Base-by-base conservation (phyloP, 1,140 invertebrate genomes). In the Olivierus martensii region DNA sequence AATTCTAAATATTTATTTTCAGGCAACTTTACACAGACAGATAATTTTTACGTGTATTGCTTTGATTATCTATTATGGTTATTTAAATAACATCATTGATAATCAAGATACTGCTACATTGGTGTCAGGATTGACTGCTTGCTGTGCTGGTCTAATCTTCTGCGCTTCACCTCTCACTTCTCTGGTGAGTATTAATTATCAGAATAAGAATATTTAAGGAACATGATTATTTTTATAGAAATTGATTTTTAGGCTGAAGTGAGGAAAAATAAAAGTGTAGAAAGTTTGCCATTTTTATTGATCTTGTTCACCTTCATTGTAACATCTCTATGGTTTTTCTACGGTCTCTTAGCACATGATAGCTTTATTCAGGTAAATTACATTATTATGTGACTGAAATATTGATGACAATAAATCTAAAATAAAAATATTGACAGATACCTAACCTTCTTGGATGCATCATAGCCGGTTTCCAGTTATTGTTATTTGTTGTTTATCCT, bases 231-330 rank as follows among this genome's bases (percentile, higher is more conserved):
- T 36, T 14, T 5, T 49, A 9, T 17, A n/a, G 14, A 39, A 11
- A 7, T 42, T 5, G 39, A 61, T 66, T 68, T 69, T 51, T 55
- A 86, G 82, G 70, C 71, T 38, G 79, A 84, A 69, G 83, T 87
- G 6, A 74, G 87, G 46, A 76, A 69, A 68, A 75, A 77, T 11
- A 81, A 79, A 65, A 83, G 74, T 64, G 79, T 82, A 3, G 84
- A 86, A 57, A 80, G 77, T 67, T 72, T 86, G 60, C 84, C 84
- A 55, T 83, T 83, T 66, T 81, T 82, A 22, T 72, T 86, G 55
- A 86, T 87, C 65, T 66, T 82, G 21, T 74, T 79, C 57, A 80
- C 80, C 21, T 81, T 84, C 60, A 68, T 84, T 46, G 81, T 84
- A 1, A 80, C 79, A 35, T 68, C 73, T 37, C 76, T 84, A 59